Percentiles rank a stretch among this genome's conserved stretches.
Evolutionary conservation across 2,113 vertebrate genomes (phyloP).

Genomic region (Micronycteris hirsuta): DNA sequence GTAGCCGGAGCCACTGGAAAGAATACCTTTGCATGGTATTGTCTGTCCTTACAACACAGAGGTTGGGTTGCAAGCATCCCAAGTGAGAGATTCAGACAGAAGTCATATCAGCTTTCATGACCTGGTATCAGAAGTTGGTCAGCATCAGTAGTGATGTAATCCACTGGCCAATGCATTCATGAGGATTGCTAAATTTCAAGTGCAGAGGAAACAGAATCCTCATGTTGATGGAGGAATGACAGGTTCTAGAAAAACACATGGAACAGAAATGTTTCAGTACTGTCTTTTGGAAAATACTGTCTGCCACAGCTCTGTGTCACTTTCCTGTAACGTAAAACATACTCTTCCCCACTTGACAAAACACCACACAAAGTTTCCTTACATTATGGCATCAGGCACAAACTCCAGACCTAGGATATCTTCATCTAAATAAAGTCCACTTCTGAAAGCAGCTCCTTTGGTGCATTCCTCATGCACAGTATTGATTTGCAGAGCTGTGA

Average conservation of each 20-base stretch:
- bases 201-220: not conserved
- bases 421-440: not conserved
- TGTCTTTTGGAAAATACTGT: not conserved
- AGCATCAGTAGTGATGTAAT: not conserved
- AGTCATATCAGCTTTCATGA: not conserved
- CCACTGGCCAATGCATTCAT: not conserved
- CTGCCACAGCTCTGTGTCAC: not conserved
- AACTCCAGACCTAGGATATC: not conserved
- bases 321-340: not conserved
- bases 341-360: not conserved
- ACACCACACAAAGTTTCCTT: not conserved
- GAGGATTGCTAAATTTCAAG: not conserved
- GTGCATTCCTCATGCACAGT: no score
- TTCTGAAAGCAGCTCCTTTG: not conserved
- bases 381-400: not conserved
- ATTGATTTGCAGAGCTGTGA: not conserved
- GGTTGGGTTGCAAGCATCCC: not conserved
- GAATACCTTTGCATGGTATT: not conserved
- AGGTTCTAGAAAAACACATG: not conserved
- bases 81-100: not conserved
- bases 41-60: not conserved
- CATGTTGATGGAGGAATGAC: not conserved
- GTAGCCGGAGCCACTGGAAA: not conserved
- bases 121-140: not conserved
- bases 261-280: not conserved